phyloP scores from a whole-genome alignment of 2,888 invertebrate species.

The Megaustenia siamemsis region DNA sequence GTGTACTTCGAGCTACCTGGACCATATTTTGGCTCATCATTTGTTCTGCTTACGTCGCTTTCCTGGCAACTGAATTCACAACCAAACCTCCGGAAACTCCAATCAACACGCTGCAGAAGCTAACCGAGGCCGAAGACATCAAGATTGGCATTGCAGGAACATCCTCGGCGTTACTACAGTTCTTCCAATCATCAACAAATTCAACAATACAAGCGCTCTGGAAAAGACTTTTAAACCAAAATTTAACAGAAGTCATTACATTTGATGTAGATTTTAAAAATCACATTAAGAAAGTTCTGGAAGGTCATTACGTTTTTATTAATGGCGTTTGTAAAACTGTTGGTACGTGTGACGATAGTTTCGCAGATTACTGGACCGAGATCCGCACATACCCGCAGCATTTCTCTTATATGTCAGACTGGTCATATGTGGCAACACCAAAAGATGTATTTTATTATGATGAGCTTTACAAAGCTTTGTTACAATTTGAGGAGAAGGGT shows the following conservation, averaged over 20 bases:
- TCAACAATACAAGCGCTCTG: background rate
- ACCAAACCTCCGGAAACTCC: background rate
- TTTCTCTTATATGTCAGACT: background rate
- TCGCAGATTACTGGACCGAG: background rate
- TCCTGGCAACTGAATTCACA: conserved; percentile 21
- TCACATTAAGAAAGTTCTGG: background rate
- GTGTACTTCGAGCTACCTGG: conserved; percentile 16
- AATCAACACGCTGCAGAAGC: background rate
- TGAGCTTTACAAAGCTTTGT: background rate
- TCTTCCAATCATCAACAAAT: background rate
- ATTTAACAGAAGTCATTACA: background rate
- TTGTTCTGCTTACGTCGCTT: conserved; percentile 27
- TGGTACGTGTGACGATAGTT: background rate
- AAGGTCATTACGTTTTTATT: background rate
- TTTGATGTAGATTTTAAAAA: background rate
- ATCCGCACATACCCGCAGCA: background rate
- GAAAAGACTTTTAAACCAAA: background rate
- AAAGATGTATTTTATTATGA: background rate
- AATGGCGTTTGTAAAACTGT: background rate
- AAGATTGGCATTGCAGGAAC: background rate
- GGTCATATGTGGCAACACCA: background rate
- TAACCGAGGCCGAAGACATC: background rate
- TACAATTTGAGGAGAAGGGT: background rate
- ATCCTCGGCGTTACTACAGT: background rate
- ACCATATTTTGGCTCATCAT: conserved; percentile 28